Evolutionary conservation across 2,113 vertebrate species (phyloP).

Genomic region (Passer montanus): DNA sequence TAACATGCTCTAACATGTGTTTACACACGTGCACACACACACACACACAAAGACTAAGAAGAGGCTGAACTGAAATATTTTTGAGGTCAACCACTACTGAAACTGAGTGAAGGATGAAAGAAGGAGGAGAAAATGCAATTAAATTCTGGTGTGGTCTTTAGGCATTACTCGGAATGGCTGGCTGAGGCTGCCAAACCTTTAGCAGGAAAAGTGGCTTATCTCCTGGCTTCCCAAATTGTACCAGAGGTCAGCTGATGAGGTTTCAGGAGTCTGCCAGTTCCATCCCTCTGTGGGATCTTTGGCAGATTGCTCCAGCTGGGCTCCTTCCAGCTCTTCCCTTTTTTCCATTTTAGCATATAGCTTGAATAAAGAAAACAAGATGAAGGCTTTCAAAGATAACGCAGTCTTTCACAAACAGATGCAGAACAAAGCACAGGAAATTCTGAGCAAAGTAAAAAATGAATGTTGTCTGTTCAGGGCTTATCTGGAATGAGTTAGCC

Average conservation of each 20-base stretch:
- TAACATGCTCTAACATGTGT: fast-evolving
- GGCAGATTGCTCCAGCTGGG: constrained; percentile 61
- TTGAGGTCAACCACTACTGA: not conserved
- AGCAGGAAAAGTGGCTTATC: constrained; percentile 27
- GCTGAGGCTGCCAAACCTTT: not conserved
- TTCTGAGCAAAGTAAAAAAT: constrained; percentile 60
- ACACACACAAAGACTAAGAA: not conserved
- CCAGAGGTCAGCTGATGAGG: constrained; percentile 45
- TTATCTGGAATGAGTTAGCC: constrained; percentile 61
- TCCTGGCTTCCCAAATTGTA: not conserved
- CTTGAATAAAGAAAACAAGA: constrained; percentile 55
- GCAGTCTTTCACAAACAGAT: constrained; percentile 22
- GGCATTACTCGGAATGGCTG: not conserved
- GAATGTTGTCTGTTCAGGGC: constrained; percentile 25
- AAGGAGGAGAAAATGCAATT: not conserved
- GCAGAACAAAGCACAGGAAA: constrained; percentile 69
- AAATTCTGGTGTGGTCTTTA: not conserved
- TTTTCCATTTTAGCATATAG: constrained; percentile 22
- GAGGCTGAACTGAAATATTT: not conserved
- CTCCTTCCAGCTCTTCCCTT: constrained; percentile 63
- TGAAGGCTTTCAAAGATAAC: constrained; percentile 57
- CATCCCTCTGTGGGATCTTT: constrained; percentile 35
- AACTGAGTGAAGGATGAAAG: not conserved
- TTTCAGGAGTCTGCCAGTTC: constrained; percentile 49
- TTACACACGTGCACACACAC: not conserved